phyloP scores from a whole-genome alignment of 2,888 invertebrate genomes.

The Meta bourneti region DNA sequence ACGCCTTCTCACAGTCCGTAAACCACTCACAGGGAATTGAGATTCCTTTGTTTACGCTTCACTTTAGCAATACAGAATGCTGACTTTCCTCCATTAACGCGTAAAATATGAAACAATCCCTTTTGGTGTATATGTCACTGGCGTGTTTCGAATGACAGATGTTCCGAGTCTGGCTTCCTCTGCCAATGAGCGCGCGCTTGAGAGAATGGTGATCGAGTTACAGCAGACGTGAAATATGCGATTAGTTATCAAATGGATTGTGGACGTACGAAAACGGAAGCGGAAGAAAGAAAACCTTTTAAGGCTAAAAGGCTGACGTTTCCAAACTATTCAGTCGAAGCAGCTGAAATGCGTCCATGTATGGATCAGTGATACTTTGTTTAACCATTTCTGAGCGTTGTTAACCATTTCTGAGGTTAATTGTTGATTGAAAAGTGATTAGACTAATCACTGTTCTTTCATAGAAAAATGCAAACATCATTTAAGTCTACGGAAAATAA shows the following conservation, averaged over 20 bases:
- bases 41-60: not conserved
- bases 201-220: not conserved
- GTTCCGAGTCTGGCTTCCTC: not conserved
- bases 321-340: slow-evolving; percentile 6
- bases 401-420: too few species aligned
- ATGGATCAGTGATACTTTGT: not conserved
- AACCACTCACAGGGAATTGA: not conserved
- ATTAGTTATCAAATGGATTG: slow-evolving; percentile 13
- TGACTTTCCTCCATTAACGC: not conserved
- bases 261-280: slow-evolving; percentile 17
- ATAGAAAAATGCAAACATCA: too few species aligned
- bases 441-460: too few species aligned
- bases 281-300: slow-evolving; percentile 42
- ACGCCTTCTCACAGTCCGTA: not conserved
- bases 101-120: not conserved
- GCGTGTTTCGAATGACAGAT: not conserved
- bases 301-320: slow-evolving; percentile 9
- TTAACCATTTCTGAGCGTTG: too few species aligned
- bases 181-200: not conserved
- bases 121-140: not conserved
- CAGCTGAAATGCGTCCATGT: slow-evolving; percentile 18
- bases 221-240: not conserved
- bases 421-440: too few species aligned
- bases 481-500: too few species aligned
- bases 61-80: not conserved